Evolutionary conservation across 2,888 invertebrate genomes (phyloP), one percentile per base, ranked within the genome.

Genomic region (Pyrrhia umbra): DNA sequence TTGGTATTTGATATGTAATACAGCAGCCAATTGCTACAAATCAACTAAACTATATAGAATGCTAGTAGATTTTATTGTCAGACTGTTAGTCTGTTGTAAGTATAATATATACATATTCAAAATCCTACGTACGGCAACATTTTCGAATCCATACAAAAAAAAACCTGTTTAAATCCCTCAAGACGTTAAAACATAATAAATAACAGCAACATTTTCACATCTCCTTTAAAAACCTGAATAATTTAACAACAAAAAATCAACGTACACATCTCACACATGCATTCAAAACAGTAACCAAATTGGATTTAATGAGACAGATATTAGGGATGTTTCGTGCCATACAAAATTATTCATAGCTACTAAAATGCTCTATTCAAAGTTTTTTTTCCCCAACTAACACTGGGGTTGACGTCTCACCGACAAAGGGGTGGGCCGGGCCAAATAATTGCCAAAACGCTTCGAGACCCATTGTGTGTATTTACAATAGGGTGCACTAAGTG

Each of bases 391-490:
- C 27, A 78, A 86, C 86, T 86, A 86, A 83, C 85, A 86, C 90
- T 92, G 94, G 93, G 93, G 92, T 85, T 91, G 93, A 91, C 90
- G 92, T 90, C 87, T 87, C 89, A 83, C 91, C 91, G 90, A 94
- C 94, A 95, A 95, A 93, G 93, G 80, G 94, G 93, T 95, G 94
- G 94, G 94, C 86, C 85, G 94, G 93, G 93, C 94, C 91, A 91
- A 90, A 90, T 94, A 94, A 95, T 95, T 94, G 94, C 94, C 94
- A 90, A 94, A 95, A 93, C 94, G 94, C 93, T 94, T 92, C 93
- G 91, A 92, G 90, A 88, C 88, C 92, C 82, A 94, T 95, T 94
- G 94, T 95, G 89, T 90, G 86, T 90, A 87, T 92, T 92, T 90
- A 94, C 93, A 95, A 95, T 92, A 72, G 94, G 94, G 94, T 91